phyloP scores from a whole-genome alignment of 2,888 invertebrate genomes.

The Dorcus hopei region DNA sequence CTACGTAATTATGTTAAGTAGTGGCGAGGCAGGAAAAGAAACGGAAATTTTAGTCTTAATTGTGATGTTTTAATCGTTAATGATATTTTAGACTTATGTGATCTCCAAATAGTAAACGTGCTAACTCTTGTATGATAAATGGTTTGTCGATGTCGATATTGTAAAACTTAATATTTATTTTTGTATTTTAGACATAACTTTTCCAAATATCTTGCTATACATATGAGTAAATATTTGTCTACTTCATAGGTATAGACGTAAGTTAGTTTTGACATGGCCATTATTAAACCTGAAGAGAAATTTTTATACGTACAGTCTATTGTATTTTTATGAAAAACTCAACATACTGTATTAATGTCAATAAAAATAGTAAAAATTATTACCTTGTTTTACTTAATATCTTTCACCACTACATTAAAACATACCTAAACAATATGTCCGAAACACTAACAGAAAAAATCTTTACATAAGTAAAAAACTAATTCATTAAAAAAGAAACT shows the following conservation, averaged over 20 bases:
- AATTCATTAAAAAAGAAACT: too few species aligned
- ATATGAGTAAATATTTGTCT: conserved; percentile 27
- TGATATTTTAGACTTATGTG: conserved; percentile 7
- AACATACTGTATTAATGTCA: conserved; percentile 10
- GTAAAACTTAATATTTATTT: conserved; percentile 24
- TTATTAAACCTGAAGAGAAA: conserved; percentile 11
- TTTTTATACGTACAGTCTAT: conserved; percentile 18
- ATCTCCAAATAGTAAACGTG: conserved; percentile 14
- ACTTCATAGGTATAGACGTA: conserved; percentile 24
- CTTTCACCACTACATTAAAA: too few species aligned
- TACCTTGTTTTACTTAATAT: neutral
- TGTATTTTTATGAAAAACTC: conserved; percentile 18
- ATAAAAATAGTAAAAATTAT: conserved; percentile 9
- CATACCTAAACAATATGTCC: neutral
- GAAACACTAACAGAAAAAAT: neutral
- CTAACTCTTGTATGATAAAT: conserved; percentile 19
- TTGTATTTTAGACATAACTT: conserved; percentile 24
- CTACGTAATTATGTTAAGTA: conserved; percentile 38
- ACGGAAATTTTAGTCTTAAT: neutral
- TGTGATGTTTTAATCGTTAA: conserved; percentile 11
- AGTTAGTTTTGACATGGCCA: conserved; percentile 13
- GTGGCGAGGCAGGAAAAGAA: neutral
- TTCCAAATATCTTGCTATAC: conserved; percentile 29
- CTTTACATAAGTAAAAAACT: too few species aligned
- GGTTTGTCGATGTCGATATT: conserved; percentile 22